phyloP scores from a whole-genome alignment of 2,797 vertebrate genomes.

The Benthosema pterotum region DNA sequence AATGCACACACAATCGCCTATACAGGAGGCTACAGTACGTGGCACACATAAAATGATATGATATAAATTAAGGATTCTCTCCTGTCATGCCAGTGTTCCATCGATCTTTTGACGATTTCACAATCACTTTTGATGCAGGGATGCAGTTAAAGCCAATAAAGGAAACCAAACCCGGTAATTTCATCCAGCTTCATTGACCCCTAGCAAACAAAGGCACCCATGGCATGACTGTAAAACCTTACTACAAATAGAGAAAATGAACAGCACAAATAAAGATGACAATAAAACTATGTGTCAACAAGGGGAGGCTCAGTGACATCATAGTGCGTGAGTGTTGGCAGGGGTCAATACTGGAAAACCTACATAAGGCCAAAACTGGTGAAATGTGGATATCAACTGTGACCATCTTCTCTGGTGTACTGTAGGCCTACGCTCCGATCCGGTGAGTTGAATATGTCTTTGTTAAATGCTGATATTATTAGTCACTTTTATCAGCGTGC shows the following conservation, averaged over 20 bases:
- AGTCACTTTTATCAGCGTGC: too few relatives aligned
- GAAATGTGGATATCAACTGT: constrained; percentile 5
- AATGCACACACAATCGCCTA: not conserved
- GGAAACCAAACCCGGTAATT: constrained; percentile 61
- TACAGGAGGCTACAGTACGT: not conserved
- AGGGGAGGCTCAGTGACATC: constrained; percentile 15
- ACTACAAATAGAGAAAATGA: constrained; percentile 45
- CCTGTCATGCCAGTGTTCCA: constrained; percentile 45
- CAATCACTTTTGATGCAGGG: constrained; percentile 45
- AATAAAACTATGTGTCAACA: constrained; percentile 52
- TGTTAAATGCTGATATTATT: too few relatives aligned
- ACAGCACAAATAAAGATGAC: constrained; percentile 61
- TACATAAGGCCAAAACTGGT: constrained; percentile 58
- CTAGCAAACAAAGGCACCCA: constrained; percentile 33
- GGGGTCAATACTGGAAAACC: constrained; percentile 56
- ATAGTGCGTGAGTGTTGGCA: not conserved
- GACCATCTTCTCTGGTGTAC: constrained; percentile 14
- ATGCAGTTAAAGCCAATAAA: constrained; percentile 61
- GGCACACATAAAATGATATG: constrained; percentile 31
- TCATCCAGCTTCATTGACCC: constrained; percentile 58
- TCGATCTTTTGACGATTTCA: constrained; percentile 47
- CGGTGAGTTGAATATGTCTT: constrained; percentile 38
- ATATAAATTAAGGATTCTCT: constrained; percentile 6
- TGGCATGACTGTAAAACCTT: constrained; percentile 38
- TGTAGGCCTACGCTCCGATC: constrained; percentile 25